phyloP scores from a whole-genome alignment of 2,113 vertebrate species.

The Phylloscopus trochiloides region DNA sequence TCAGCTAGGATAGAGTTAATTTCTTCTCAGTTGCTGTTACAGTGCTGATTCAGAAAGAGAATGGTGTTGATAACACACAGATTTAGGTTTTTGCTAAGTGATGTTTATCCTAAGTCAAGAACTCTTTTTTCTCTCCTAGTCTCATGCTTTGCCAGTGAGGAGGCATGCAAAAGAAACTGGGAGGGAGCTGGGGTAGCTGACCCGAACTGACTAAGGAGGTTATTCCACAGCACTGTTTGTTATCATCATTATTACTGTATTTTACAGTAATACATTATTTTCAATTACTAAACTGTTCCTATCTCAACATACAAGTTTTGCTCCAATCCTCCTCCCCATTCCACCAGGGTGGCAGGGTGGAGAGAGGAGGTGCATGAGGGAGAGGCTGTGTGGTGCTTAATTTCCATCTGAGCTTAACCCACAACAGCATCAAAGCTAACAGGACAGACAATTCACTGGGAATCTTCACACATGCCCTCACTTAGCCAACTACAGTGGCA shows the following conservation, averaged over 20 bases:
- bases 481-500: background rate
- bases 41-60: background rate
- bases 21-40: background rate
- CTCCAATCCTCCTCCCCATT: background rate
- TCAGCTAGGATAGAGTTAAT: background rate
- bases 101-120: background rate
- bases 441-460: background rate
- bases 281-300: background rate
- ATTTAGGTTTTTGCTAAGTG: background rate
- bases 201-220: background rate
- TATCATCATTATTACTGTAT: background rate
- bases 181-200: background rate
- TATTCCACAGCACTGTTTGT: too few species aligned
- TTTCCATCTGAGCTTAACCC: background rate
- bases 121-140: background rate
- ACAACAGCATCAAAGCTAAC: background rate
- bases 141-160: background rate
- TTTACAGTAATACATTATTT: background rate
- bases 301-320: background rate
- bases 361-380: background rate
- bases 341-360: background rate
- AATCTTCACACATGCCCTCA: background rate
- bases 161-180: background rate
- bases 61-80: background rate
- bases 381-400: accelerated